These are phyloP conservation scores for Melieria crassipennis DNA, from an alignment of 2,888 invertebrate genomes.

Conservation along the genomic window DNA sequence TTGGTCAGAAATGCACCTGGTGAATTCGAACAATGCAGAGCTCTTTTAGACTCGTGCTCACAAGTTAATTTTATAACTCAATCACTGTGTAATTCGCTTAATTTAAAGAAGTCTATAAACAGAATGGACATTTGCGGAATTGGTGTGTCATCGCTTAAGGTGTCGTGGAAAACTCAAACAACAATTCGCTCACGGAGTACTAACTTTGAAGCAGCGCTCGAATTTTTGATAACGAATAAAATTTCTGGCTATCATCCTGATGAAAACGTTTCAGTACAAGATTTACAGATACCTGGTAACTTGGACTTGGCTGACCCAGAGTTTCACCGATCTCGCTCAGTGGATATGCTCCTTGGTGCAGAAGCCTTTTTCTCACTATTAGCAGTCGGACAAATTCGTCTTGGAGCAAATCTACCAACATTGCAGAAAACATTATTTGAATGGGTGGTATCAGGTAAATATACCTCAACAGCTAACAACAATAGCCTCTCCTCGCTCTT, in stretches of 20 bases:
- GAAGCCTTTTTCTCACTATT: too few species aligned
- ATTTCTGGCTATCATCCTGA: constrained; percentile 31
- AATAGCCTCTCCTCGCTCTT: constrained; percentile 2
- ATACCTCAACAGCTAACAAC: neutral
- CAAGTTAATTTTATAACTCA: constrained; percentile 36
- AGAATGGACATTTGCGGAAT: constrained; percentile 22
- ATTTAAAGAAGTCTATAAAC: constrained; percentile 4
- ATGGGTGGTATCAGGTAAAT: constrained; percentile 36
- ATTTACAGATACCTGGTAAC: neutral
- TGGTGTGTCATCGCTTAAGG: constrained; percentile 16
- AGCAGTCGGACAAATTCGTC: too few species aligned
- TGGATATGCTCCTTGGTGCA: constrained; percentile 35
- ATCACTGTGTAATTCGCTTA: constrained; percentile 3
- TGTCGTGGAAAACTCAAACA: constrained; percentile 23
- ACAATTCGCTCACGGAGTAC: constrained; percentile 28
- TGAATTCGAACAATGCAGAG: too few species aligned
- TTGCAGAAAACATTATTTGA: constrained; percentile 37
- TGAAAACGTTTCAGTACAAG: neutral
- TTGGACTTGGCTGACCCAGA: neutral
- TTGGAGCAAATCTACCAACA: constrained; percentile 23
- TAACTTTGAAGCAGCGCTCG: constrained; percentile 19
- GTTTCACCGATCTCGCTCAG: neutral
- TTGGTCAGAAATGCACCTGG: too few species aligned
- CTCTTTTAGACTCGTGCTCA: constrained; percentile 24
- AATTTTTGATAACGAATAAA: constrained; percentile 18